Evolutionary conservation across 2,113 vertebrate genomes (phyloP).

Genomic region (Excalfactoria chinensis): DNA sequence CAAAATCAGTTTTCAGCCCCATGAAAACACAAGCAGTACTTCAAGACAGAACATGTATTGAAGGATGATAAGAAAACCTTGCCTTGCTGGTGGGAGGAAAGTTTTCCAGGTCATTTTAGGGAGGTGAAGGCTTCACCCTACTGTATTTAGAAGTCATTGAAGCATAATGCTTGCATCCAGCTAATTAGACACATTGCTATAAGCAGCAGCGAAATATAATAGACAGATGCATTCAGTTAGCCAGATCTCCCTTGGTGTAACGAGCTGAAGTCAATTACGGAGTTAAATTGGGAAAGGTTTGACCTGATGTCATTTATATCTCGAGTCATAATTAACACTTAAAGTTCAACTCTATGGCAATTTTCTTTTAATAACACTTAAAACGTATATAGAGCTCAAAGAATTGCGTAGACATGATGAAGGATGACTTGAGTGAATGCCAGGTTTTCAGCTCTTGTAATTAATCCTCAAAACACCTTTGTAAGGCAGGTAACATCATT

Average conservation of each 20-base stretch:
- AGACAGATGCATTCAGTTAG: conserved; percentile 23
- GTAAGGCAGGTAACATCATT: background rate
- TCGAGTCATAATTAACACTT: conserved; percentile 54
- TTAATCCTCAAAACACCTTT: conserved; percentile 45
- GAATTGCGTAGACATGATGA: conserved; percentile 31
- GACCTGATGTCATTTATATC: conserved; percentile 61
- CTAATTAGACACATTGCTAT: conserved; percentile 20
- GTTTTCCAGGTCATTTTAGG: background rate
- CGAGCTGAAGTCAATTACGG: conserved; percentile 34
- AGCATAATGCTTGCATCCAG: background rate
- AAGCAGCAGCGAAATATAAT: conserved; percentile 35
- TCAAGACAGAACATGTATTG: background rate
- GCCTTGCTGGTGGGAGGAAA: background rate
- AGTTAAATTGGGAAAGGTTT: conserved; percentile 54
- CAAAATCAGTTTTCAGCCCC: background rate
- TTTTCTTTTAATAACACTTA: conserved; percentile 59
- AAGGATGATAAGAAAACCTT: background rate
- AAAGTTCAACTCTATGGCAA: conserved; percentile 52
- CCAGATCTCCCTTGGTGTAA: conserved; percentile 32
- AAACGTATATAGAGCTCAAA: conserved; percentile 26
- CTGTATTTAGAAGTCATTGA: background rate
- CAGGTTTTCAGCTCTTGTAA: background rate
- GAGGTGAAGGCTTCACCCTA: background rate
- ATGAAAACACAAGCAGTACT: background rate
- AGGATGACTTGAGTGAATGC: conserved; percentile 29